Conservation (phyloP, 2,888 invertebrate genomes). For the Omphaloscelis lunosa region DNA sequence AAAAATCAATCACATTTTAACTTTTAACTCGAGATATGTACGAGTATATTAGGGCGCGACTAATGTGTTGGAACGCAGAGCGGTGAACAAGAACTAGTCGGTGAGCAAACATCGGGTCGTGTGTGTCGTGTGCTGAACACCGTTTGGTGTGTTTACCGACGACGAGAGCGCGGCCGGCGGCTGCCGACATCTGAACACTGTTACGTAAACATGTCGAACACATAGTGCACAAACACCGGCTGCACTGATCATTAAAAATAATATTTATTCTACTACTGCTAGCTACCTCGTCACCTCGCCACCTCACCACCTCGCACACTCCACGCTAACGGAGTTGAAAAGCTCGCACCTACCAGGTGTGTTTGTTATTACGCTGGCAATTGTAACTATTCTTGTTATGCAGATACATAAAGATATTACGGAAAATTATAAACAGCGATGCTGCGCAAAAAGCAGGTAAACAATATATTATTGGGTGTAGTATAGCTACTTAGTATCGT, state of each 20-base stretch:
- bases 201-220: slow-evolving; percentile 86
- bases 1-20: slow-evolving; percentile 59
- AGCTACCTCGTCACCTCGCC: slow-evolving; percentile 66
- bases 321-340: slow-evolving; percentile 54
- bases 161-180: slow-evolving; percentile 58
- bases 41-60: slow-evolving; percentile 50
- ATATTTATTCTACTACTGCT: slow-evolving; percentile 86
- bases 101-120: slow-evolving; percentile 78
- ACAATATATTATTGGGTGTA: slow-evolving; percentile 74
- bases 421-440: slow-evolving; percentile 77
- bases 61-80: slow-evolving; percentile 58
- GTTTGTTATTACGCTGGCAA: slow-evolving; percentile 60
- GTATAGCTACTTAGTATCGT: slow-evolving; percentile 69
- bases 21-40: slow-evolving; percentile 40
- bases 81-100: slow-evolving; percentile 72
- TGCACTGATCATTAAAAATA: slow-evolving; percentile 89
- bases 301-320: slow-evolving; percentile 58
- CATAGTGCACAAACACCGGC: slow-evolving; percentile 83
- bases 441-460: slow-evolving; percentile 80
- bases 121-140: slow-evolving; percentile 78
- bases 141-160: slow-evolving; percentile 77
- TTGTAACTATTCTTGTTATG: slow-evolving; percentile 67
- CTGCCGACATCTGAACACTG: slow-evolving; percentile 82
- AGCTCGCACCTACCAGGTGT: slow-evolving; percentile 61
- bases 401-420: slow-evolving; percentile 71